Conservation (phyloP, 2,113 vertebrate species). For the Hemiprocne comata region DNA sequence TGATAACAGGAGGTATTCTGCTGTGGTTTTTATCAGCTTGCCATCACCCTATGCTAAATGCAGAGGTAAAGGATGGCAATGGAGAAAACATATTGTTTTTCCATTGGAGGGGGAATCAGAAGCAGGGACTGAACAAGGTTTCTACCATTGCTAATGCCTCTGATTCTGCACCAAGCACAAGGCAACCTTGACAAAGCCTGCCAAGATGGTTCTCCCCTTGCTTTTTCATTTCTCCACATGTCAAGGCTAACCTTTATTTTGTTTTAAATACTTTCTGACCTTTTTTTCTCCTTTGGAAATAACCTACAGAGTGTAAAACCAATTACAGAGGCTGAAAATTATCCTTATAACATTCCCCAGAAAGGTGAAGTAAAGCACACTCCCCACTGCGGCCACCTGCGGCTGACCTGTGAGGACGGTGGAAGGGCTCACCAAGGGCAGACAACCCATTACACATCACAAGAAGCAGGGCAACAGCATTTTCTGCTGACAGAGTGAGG, state of each 20-base stretch:
- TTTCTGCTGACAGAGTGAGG: background rate
- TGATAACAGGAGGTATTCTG: background rate
- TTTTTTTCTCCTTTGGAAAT: background rate
- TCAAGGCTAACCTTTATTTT: background rate
- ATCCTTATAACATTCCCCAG: background rate
- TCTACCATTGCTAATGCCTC: background rate
- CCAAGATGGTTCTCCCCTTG: background rate
- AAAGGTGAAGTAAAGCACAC: fast-evolving
- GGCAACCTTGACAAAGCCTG: background rate
- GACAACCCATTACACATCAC: background rate
- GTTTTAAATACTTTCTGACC: background rate
- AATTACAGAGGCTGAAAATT: background rate
- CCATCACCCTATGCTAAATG: background rate
- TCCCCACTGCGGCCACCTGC: background rate
- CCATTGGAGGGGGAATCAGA: background rate
- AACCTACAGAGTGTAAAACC: background rate
- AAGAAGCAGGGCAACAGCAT: background rate
- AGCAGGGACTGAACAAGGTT: background rate
- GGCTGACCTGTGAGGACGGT: background rate
- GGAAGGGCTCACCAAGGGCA: background rate
- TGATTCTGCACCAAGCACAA: background rate
- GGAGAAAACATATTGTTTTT: background rate
- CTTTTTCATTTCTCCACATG: background rate
- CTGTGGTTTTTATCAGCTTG: background rate
- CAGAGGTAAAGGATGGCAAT: background rate